Base-by-base conservation (phyloP, 2,797 vertebrate genomes). In the Limosa lapponica region DNA sequence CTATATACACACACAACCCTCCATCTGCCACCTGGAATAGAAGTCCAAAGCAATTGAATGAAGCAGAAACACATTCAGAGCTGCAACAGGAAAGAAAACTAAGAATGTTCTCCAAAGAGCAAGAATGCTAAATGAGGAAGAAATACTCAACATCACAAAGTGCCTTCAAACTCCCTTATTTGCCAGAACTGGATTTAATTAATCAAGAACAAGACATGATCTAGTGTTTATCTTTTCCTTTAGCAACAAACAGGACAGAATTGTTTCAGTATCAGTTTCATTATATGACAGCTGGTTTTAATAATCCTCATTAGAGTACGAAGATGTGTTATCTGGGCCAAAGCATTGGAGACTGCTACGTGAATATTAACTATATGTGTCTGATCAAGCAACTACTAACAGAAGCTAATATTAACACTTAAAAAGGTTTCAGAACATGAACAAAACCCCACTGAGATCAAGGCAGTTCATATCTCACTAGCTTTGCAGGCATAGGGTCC, bases 351-450 rank as follows among this genome's bases (percentile, higher is more conserved):
- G 57, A 78, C n/a, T 41, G 36, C 8, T 55, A 79, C 34, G 66
- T 48, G 54, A 90, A 81, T 91, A 87, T 82, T 89, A 96, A 90
- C 43, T 62, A 62, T 8, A 82, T 44, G 17, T 43, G 36, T 64
- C 86, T 51, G 62, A 89, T 90, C 46, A 87, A 66, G 70, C 66
- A 93, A 15, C 55, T 75, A 58, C 36, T 54, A 87, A 62, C 24
- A 92, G 82, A 91, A 70, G 46, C 25, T 51, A 87, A 74, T 44
- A 91, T 57, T 73, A 85, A 69, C 54, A 89, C 77, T 92, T 75
- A 39, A 91, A 91, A 95, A 95, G 70, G 32, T 88, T 95, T 88
- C 85, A 65, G 73, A 93, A 82, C 23, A 91, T 24, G 92, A 93
- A 88, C 52, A 93, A 90, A 90, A 69, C 1, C 75, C 70, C 69